Evolutionary conservation across 2,113 vertebrate genomes (phyloP).

Genomic region (Recurvirostra avosetta): DNA sequence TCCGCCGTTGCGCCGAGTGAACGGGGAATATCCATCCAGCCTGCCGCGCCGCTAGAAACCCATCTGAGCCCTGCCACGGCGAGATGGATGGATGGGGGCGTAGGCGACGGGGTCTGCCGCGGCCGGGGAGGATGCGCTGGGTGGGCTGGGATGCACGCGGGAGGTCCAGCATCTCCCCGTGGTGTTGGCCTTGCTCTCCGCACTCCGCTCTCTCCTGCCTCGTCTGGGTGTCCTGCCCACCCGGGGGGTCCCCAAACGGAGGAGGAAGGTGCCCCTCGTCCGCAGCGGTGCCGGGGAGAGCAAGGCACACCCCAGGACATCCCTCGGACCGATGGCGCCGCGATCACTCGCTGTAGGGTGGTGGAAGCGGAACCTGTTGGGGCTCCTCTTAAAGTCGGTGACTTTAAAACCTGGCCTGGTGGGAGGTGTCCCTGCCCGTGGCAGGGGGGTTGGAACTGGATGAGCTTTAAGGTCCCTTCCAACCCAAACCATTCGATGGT

Average conservation of each 20-base stretch:
- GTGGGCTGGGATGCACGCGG: not conserved
- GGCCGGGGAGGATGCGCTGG: not conserved
- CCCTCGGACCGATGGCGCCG: accelerated
- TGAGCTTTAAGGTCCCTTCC: no score
- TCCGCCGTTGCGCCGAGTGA: not conserved
- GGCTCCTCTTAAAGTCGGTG: not conserved
- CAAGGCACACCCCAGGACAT: not conserved
- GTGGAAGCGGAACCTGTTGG: not conserved
- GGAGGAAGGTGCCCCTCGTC: not conserved
- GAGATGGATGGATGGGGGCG: not conserved
- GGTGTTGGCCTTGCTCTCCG: not conserved
- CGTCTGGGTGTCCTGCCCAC: not conserved
- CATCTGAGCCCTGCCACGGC: not conserved
- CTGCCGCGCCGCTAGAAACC: not conserved
- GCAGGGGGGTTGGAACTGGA: no score
- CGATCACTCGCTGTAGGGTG: not conserved
- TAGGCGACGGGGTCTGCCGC: not conserved
- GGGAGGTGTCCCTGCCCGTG: no score
- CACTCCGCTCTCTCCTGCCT: no score
- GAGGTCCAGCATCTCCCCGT: not conserved
- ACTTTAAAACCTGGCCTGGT: no score
- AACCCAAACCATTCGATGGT: no score
- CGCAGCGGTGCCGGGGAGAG: not conserved
- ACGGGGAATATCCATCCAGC: not conserved
- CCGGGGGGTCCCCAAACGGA: not conserved